Percentiles rank a stretch among this genome's conserved stretches.
phyloP scores from a whole-genome alignment of 2,888 invertebrate species.

The Masnerella sp. region DNA sequence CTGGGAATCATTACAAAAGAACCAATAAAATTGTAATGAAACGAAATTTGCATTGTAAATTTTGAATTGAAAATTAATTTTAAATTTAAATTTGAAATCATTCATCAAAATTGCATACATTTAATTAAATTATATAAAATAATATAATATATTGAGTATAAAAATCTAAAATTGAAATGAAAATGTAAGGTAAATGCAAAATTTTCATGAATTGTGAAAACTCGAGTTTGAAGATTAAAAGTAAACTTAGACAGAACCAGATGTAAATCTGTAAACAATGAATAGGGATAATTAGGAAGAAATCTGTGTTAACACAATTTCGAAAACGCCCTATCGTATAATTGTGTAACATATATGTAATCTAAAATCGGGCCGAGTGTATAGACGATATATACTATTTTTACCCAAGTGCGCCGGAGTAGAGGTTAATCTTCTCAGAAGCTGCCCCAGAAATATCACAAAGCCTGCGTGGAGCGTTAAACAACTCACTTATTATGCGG shows the following conservation, averaged over 20 bases:
- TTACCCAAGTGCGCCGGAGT: slow-evolving; percentile 72
- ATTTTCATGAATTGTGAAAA: no score
- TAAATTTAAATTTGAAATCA: no score
- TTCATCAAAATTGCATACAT: no score
- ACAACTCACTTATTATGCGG: slow-evolving; percentile 58
- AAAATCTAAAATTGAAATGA: no score
- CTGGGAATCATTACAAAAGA: no score
- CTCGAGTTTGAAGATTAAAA: background rate
- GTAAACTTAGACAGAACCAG: slow-evolving; percentile 20
- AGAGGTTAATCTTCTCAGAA: slow-evolving; percentile 74
- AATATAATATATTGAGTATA: no score
- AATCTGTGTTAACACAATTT: slow-evolving; percentile 45
- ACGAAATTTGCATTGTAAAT: no score
- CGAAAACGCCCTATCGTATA: slow-evolving; percentile 70
- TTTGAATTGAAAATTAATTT: no score
- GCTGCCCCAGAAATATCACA: slow-evolving; percentile 72
- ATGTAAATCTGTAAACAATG: slow-evolving; percentile 51
- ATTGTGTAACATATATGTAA: slow-evolving; percentile 69
- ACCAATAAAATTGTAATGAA: no score
- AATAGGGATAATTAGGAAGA: slow-evolving; percentile 42
- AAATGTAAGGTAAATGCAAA: no score
- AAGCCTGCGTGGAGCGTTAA: slow-evolving; percentile 67
- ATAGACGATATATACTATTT: slow-evolving; percentile 68
- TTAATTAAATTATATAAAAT: no score
- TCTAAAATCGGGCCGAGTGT: slow-evolving; percentile 59